Conservation (phyloP, 2,888 invertebrate genomes). For the Leptura quadrifasciata region DNA sequence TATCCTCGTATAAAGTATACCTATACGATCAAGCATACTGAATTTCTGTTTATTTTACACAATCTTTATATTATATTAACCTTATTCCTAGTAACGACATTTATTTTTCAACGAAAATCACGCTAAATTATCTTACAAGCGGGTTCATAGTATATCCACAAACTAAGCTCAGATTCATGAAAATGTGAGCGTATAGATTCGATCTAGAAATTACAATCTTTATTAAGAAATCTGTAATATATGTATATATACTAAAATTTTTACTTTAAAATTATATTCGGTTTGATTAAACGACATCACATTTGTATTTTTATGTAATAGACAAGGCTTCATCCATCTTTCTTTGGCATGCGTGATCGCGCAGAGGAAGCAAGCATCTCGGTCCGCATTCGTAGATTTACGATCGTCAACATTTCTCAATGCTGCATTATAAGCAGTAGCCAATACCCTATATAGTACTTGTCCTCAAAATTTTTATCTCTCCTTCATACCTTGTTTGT, state of each 20-base stretch:
- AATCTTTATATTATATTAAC: too few species aligned
- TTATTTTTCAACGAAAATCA: too few species aligned
- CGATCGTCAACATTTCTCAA: conserved; percentile 68
- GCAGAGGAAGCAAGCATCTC: conserved; percentile 38
- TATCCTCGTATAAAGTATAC: too few species aligned
- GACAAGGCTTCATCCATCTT: conserved; percentile 32
- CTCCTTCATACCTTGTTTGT: conserved; percentile 73
- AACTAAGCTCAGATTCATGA: too few species aligned
- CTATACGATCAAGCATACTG: too few species aligned
- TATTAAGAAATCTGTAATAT: too few species aligned
- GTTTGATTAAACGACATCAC: conserved; percentile 24
- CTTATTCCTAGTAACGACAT: too few species aligned
- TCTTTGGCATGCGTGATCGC: conserved; percentile 35
- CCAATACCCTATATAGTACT: conserved; percentile 73
- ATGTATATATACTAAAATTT: not conserved
- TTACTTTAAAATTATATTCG: not conserved
- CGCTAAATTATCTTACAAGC: too few species aligned
- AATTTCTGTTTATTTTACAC: too few species aligned
- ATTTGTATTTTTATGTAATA: conserved; percentile 10
- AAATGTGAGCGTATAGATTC: too few species aligned
- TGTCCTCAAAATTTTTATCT: conserved; percentile 74
- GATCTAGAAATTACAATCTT: too few species aligned
- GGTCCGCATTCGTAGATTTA: conserved; percentile 66
- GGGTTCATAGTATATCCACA: too few species aligned
- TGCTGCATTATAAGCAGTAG: conserved; percentile 71